Base-by-base conservation (phyloP, 2,797 vertebrate species). In the Poecilia gillii region DNA sequence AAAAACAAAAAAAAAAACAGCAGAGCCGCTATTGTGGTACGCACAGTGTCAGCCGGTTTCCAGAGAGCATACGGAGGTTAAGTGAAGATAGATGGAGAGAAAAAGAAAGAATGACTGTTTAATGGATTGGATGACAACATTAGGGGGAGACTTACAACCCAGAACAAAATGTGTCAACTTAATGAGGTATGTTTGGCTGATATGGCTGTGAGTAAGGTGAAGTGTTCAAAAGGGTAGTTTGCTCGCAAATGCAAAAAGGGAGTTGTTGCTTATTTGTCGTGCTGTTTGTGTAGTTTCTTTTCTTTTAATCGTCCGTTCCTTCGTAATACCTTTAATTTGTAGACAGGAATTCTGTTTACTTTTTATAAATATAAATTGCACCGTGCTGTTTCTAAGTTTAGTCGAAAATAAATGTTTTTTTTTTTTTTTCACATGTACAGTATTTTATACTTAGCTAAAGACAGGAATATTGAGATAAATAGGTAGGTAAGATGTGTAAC, bases 111-210 rank as follows among this genome's bases (percentile, higher is more conserved):
- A 80, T 12, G 18, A 80, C 78, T 68, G 84, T 68, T 86, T 85
- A 86, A 84, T 89, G 85, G 85, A 76, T 88, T 81, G 75, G 80
- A 87, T 83, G 84, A 82, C 72, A 85, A 77, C 49, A 51, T 51
- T 64, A 81, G 86, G 70, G 72, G 47, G 74, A 76, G 68, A 77
- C n/a, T 84, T 81, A 88, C 72, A 83, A 79, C 74, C 59, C 77
- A 77, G 83, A 87, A 83, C 79, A 80, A 84, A 84, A 76, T 6
- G 53, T 76, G 82, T 86, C 78, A 51, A 76, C 82, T 82, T 84
- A 87, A 91, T 91, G 78, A 89, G 39, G 85, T 82, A 81, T 80
- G 73, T 82, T 84, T 79, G 73, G 84, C 14, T 77, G 74, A 80
- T 82, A 39, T 81, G 84, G 53, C 23, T 31, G 64, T 20, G 83